A percentile compares a stretch with the other conserved stretches of the same genome.
Evolutionary conservation across 2,888 invertebrate genomes (phyloP).

Genomic region (Boloria euphrosyne): DNA sequence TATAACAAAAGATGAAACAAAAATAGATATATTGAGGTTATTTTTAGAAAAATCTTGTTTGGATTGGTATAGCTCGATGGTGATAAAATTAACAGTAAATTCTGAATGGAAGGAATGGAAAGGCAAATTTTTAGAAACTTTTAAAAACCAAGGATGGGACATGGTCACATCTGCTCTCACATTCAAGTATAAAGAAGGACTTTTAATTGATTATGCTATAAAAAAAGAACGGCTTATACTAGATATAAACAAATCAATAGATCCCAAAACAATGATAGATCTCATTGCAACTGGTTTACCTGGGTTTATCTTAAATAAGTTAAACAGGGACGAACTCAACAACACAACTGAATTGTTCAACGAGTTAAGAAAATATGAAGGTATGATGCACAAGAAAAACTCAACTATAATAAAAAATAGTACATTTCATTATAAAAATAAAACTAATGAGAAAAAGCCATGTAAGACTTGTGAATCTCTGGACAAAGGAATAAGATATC

Average conservation of each 20-base stretch:
- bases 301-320: conserved; percentile 12
- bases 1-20: conserved; percentile 40
- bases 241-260: conserved; percentile 20
- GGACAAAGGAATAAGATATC: background rate
- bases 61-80: too few species aligned
- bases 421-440: background rate
- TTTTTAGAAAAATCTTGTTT: too few species aligned
- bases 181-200: conserved; percentile 45
- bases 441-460: background rate
- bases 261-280: conserved; percentile 13
- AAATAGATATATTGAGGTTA: conserved; percentile 43
- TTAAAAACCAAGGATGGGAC: conserved; percentile 44
- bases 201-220: conserved; percentile 47
- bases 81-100: too few species aligned
- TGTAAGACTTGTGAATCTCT: background rate
- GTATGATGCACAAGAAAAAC: background rate
- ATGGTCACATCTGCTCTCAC: conserved; percentile 40
- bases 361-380: conserved; percentile 13
- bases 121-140: conserved; percentile 43
- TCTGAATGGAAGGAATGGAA: conserved; percentile 42
- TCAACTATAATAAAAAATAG: background rate
- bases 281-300: conserved; percentile 26
- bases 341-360: conserved; percentile 18
- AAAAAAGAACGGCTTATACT: conserved; percentile 40
- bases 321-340: conserved; percentile 14